These are phyloP conservation scores for Eilema griseolum DNA, from an alignment of 2,888 invertebrate genomes.

Conservation along the genomic window DNA sequence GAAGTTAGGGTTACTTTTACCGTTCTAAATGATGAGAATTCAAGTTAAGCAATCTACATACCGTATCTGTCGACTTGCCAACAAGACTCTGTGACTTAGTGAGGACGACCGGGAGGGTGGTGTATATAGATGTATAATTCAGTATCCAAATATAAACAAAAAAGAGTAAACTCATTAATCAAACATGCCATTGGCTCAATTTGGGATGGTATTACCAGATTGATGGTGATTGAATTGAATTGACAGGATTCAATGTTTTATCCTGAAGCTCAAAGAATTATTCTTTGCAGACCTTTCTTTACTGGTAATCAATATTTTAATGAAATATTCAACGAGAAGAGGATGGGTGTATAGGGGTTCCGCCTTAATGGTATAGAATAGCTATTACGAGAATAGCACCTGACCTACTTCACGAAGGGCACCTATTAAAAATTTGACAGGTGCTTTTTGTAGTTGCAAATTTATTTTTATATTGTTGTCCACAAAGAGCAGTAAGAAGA, in stretches of 20 bases:
- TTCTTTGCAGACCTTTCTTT: neutral
- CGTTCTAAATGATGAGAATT: neutral
- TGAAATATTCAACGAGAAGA: neutral
- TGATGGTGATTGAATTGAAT: constrained; percentile 4
- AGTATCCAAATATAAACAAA: neutral
- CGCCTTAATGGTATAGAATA: no score
- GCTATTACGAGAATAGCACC: no score
- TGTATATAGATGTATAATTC: neutral
- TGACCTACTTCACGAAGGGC: no score
- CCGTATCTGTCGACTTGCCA: neutral
- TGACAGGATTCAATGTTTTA: neutral
- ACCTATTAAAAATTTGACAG: no score
- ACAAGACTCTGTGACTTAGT: neutral
- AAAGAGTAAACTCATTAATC: constrained; percentile 4
- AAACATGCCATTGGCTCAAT: neutral
- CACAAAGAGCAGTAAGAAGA: no score
- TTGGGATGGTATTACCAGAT: neutral
- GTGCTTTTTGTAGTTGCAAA: no score
- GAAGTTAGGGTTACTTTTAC: neutral
- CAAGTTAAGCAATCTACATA: neutral
- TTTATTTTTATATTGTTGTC: no score
- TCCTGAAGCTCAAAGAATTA: neutral
- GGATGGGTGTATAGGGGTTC: neutral
- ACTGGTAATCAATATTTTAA: neutral
- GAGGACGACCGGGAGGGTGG: neutral